Evolutionary conservation across 2,888 invertebrate species (phyloP), one percentile per base, ranked within the genome.

Genomic region (Tachina fera): DNA sequence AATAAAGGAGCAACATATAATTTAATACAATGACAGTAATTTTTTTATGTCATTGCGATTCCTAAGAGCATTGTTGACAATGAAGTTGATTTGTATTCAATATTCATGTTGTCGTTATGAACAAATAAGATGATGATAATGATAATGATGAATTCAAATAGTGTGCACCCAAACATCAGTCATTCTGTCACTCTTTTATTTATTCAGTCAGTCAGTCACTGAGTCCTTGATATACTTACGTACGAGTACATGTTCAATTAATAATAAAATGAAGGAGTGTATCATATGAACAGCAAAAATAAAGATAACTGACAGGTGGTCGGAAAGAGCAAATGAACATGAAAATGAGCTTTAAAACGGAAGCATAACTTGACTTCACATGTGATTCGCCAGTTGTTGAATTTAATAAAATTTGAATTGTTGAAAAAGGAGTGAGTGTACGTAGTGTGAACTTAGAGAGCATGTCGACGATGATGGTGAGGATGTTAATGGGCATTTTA

Each of bases 171-270:
- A 10, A 10, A 41, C n/a, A 60, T 9, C 19, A 41, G 41, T 9
- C 51, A 51, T 31, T n/a, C 74, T 68, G 41, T 68, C 76, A 67
- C 16, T 41, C 58, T 63, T 16, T n/a, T 16, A 49, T 14, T 39
- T 51, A 47, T 11, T 49, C 14, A 71, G 43, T 13, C 31, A 49
- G 41, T 39, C 63, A 47, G n/a, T 60, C 39, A 45, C n/a, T n/a
- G 6, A 65, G 60, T 74, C 39, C 74, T 67, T 80, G 74, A 60
- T 75, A 61, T 58, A 49, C 49, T 14, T 11, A 16, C 56, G 56
- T n/a, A n/a, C n/a, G n/a, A n/a, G n/a, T n/a, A n/a, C n/a, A n/a
- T 80, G 65, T 67, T 58, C 58, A 72, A 72, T 72, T 65, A 80
- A 72, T 65, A 80, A 72, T 49, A 19, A 75, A 53, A 45, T 53